These are phyloP conservation scores for Leptinotarsa tumamoca DNA, from an alignment of 2,888 invertebrate species.

Conservation along the genomic window DNA sequence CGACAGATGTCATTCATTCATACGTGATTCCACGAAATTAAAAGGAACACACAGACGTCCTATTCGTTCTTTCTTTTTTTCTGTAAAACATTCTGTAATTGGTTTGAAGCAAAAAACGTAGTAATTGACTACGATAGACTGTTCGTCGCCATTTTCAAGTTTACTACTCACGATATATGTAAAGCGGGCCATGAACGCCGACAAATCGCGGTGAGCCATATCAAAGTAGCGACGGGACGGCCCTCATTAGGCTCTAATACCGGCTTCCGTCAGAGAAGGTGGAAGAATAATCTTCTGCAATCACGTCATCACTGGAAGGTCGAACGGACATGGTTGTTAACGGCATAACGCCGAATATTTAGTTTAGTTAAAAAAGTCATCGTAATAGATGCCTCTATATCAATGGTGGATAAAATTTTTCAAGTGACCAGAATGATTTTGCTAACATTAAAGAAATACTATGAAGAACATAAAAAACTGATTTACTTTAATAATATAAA, in stretches of 20 bases:
- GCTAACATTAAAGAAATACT: too few species aligned
- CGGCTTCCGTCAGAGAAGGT: slow-evolving; percentile 16
- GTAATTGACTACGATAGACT: slow-evolving; percentile 37
- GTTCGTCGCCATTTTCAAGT: slow-evolving; percentile 39
- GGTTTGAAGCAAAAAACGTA: slow-evolving; percentile 22
- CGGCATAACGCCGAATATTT: not conserved
- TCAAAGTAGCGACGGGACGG: slow-evolving; percentile 28
- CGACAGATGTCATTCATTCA: not conserved
- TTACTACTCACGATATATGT: slow-evolving; percentile 29
- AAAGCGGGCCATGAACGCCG: slow-evolving; percentile 19
- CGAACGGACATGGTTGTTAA: slow-evolving; percentile 24
- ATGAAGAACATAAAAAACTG: too few species aligned
- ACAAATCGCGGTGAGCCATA: slow-evolving; percentile 15
- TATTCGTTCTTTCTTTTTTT: not conserved
- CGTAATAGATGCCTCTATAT: too few species aligned
- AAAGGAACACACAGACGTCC: not conserved
- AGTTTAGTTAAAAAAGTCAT: too few species aligned
- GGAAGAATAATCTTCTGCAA: slow-evolving; percentile 21
- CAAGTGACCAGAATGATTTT: too few species aligned
- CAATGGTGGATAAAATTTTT: too few species aligned
- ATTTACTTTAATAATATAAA: too few species aligned
- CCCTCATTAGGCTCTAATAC: slow-evolving; percentile 11
- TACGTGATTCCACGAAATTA: not conserved
- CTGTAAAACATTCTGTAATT: slow-evolving; percentile 11
- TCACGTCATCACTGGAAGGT: slow-evolving; percentile 36